Evolutionary conservation across 1,140 invertebrate genomes (phyloP), one percentile per base, ranked within the genome.

Genomic region (Drosophila hydei): DNA sequence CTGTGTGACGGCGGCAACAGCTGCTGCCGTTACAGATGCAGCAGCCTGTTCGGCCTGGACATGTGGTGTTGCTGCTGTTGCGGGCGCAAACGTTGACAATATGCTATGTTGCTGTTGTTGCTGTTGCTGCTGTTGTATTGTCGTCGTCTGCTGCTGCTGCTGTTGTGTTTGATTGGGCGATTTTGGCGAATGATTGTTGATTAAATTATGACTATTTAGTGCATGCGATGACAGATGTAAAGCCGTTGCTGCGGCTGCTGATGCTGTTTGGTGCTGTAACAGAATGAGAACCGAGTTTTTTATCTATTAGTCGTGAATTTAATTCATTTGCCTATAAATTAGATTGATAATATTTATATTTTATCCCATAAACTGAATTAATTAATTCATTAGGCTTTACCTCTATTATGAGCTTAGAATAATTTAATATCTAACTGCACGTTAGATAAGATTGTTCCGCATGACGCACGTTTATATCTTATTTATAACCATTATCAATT

Each of bases 141-240:
- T 58, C 36, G 75, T 73, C 60, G 75, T 61, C 63, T 71, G 59
- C 40, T 76, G 81, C 30, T 88, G 80, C 19, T 79, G 87, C 23
- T 81, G 83, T 33, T 83, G 89, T 45, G 83, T 81, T 60, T 91
- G 91, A 77, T 83, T 91, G 72, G 91, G 91, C 45, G 91, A 91
- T 87, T 91, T 91, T 67, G 91, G 91, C 55, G 91, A 91, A 78
- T 91, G 90, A 79, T 91, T 91, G 78, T 73, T 89, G 89, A 91
- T 75, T 87, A 91, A 84, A 87, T 90, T 91, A 91, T 91, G 90
- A 90, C 89, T 91, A 88, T 84, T 91, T 77, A 91, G 77, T 71
- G 90, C 89, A 78, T 91, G 90, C 76, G 90, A 87, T 74, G 90
- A 91, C 70, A 91, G 75, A 79, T 91, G 90, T 70, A 91, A 79